Evolutionary conservation across 2,797 vertebrate species (phyloP).

Genomic region (Muscicapa comitata): DNA sequence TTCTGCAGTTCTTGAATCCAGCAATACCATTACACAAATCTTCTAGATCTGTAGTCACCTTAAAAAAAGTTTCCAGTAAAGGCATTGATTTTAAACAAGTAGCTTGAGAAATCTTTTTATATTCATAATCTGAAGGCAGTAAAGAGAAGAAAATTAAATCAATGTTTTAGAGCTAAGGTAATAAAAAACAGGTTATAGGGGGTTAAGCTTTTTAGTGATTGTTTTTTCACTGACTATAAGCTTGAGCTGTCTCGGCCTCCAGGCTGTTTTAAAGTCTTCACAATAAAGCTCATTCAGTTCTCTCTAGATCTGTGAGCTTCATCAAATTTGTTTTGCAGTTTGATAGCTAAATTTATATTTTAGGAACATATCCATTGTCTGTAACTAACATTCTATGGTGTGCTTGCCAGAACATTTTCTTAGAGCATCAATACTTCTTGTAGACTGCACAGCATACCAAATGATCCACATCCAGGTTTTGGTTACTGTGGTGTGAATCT

Average conservation of each 20-base stretch:
- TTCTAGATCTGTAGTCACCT: neutral
- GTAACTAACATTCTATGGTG: neutral
- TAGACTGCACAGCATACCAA: neutral
- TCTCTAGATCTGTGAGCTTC: neutral
- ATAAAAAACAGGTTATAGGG: neutral
- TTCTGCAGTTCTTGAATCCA: neutral
- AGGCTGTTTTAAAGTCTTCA: neutral
- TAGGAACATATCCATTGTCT: neutral
- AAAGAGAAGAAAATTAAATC: neutral
- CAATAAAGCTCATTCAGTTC: neutral
- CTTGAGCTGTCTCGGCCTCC: neutral
- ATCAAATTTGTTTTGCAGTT: neutral
- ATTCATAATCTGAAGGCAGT: neutral
- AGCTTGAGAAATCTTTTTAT: neutral
- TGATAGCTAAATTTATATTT: neutral
- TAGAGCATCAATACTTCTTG: neutral
- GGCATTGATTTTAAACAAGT: neutral
- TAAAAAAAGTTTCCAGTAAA: neutral
- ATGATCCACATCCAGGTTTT: neutral
- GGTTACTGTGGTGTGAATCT: neutral
- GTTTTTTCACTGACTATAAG: neutral
- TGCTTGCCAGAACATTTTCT: neutral
- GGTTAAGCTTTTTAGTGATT: neutral
- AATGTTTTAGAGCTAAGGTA: neutral
- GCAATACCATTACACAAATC: neutral